Evolutionary conservation across 2,888 invertebrate genomes (phyloP).

Genomic region (Ramazzottius varieornatus): DNA sequence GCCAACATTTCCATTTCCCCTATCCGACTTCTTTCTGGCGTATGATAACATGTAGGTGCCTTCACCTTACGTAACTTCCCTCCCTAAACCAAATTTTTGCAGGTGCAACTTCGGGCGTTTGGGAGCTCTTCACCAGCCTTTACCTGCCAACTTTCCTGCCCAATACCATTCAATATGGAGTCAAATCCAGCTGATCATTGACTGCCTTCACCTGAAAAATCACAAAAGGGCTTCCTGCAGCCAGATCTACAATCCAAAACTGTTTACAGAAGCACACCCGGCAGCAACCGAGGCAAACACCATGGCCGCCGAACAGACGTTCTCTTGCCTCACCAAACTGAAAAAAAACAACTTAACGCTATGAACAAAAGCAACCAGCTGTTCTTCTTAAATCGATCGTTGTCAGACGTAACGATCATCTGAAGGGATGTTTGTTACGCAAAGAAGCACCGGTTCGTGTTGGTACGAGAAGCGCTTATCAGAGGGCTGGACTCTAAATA

Average conservation of each 20-base stretch:
- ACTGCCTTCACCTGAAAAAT: not conserved
- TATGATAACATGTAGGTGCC: too few species aligned
- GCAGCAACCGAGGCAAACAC: not conserved
- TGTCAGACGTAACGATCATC: too few species aligned
- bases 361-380: not conserved
- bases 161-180: not conserved
- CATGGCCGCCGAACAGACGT: not conserved
- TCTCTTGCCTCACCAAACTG: not conserved
- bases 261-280: not conserved
- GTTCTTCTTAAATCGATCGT: not conserved
- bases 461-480: too few species aligned
- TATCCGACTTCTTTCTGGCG: too few species aligned
- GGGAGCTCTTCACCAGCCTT: not conserved
- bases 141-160: not conserved
- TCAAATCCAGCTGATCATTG: not conserved
- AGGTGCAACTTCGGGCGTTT: not conserved
- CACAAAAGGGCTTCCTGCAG: not conserved
- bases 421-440: too few species aligned
- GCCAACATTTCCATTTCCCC: too few species aligned
- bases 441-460: too few species aligned
- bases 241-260: not conserved
- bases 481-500: too few species aligned
- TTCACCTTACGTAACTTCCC: too few species aligned
- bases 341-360: not conserved
- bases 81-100: too few species aligned